A percentile compares a stretch with the other conserved stretches of the same genome.
Conservation (phyloP, 2,888 invertebrate genomes). For the Hoplodrina ambigua region DNA sequence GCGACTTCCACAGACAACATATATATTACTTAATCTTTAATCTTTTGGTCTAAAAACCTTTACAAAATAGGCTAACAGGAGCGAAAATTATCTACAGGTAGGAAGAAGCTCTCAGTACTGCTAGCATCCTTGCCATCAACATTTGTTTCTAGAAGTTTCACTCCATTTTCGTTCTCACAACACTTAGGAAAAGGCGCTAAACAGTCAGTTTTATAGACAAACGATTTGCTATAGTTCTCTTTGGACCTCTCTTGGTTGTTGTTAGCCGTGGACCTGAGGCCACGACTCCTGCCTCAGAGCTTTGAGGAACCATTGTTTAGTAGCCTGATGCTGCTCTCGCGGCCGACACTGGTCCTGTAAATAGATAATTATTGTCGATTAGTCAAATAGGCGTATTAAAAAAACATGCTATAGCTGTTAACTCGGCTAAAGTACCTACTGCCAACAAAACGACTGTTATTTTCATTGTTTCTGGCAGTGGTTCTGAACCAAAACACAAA, state of each 20-base stretch:
- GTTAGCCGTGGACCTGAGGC: slow-evolving; percentile 75
- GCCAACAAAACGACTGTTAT: no score
- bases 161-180: slow-evolving; percentile 81
- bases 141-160: slow-evolving; percentile 66
- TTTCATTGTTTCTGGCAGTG: no score
- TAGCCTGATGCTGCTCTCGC: slow-evolving; percentile 85
- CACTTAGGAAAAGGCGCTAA: slow-evolving; percentile 84
- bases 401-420: no score
- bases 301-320: slow-evolving; percentile 86
- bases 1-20: neutral
- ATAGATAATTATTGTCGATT: neutral
- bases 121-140: slow-evolving; percentile 74
- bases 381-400: neutral
- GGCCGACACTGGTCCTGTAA: slow-evolving; percentile 82
- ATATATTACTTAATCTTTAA: neutral
- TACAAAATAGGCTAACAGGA: slow-evolving; percentile 46
- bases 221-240: slow-evolving; percentile 81
- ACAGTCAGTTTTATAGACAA: slow-evolving; percentile 73
- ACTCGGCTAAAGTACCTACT: no score
- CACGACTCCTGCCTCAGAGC: slow-evolving; percentile 83
- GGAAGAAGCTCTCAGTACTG: slow-evolving; percentile 81
- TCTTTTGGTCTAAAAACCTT: neutral
- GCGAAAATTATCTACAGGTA: slow-evolving; percentile 74
- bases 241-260: slow-evolving; percentile 80
- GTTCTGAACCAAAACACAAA: no score